A percentile compares a stretch with the other conserved stretches of the same genome.
Evolutionary conservation across 2,888 invertebrate genomes (phyloP).

Genomic region (Diachrysia chrysitis): DNA sequence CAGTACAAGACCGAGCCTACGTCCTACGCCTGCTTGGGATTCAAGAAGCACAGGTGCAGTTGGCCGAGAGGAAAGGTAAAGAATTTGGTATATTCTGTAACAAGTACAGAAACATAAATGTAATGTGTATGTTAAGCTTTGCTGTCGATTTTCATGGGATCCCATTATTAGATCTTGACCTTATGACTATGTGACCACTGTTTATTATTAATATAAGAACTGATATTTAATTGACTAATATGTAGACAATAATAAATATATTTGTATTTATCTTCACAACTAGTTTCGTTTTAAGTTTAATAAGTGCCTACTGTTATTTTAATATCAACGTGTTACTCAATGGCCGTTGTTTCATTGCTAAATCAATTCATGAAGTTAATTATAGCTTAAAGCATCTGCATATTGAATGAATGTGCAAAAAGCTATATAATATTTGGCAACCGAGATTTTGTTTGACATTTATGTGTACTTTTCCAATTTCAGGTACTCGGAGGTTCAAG

Average conservation of each 20-base stretch:
- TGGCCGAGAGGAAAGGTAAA: conserved; percentile 95
- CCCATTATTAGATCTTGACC: too few relatives aligned
- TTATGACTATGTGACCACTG: too few relatives aligned
- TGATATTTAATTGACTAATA: too few relatives aligned
- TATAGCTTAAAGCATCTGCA: not conserved
- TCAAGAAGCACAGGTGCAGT: conserved; percentile 94
- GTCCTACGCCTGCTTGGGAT: conserved; percentile 93
- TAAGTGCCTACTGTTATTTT: conserved; percentile 24
- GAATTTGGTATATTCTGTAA: not conserved
- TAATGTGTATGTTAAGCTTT: too few relatives aligned
- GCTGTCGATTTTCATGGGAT: too few relatives aligned
- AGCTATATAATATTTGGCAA: not conserved
- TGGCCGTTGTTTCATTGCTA: conserved; percentile 10
- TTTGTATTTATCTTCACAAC: not conserved
- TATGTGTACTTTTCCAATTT: conserved; percentile 52
- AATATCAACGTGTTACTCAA: conserved; percentile 10
- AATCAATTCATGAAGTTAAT: not conserved
- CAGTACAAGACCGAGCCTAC: conserved; percentile 96
- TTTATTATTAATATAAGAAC: too few relatives aligned
- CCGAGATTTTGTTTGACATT: not conserved
- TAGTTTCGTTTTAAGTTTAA: not conserved
- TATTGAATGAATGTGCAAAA: not conserved
- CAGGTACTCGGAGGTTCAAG: conserved; percentile 96
- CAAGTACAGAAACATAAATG: not conserved
- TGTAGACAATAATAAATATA: too few relatives aligned